Percentiles rank a stretch among this genome's conserved stretches.
phyloP scores from a whole-genome alignment of 2,888 invertebrate species.

The Drosophila yooni region DNA sequence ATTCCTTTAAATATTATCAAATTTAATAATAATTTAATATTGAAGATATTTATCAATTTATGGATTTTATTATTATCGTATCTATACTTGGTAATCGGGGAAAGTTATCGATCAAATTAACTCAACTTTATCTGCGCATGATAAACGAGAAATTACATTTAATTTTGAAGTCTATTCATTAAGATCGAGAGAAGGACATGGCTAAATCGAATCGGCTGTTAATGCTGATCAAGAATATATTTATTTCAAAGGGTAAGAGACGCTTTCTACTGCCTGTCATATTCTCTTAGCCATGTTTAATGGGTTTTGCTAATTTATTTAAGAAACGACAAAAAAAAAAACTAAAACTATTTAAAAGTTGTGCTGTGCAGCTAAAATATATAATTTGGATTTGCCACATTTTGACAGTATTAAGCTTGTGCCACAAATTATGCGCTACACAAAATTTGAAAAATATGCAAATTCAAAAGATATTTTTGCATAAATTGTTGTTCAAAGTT shows the following conservation, averaged over 20 bases:
- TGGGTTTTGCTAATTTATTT: not conserved
- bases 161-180: not conserved
- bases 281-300: not conserved
- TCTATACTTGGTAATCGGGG: too few relatives aligned
- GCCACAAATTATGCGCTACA: slow-evolving; percentile 36
- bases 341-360: not conserved
- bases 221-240: not conserved
- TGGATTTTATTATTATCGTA: too few relatives aligned
- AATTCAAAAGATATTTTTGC: slow-evolving; percentile 41
- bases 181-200: too few relatives aligned
- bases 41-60: not conserved
- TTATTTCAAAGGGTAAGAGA: not conserved
- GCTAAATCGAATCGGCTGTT: too few relatives aligned
- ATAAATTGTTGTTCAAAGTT: slow-evolving; percentile 45
- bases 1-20: not conserved
- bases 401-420: not conserved
- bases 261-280: not conserved
- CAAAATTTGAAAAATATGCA: slow-evolving; percentile 41
- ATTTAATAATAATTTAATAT: not conserved
- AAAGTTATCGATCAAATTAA: too few relatives aligned
- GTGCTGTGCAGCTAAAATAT: not conserved
- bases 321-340: not conserved
- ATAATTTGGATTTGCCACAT: not conserved
- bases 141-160: not conserved
- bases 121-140: not conserved